Percentiles rank a stretch among this genome's conserved stretches.
Evolutionary conservation across 2,113 vertebrate species (phyloP).

Genomic region (Porphyrio hochstetteri): DNA sequence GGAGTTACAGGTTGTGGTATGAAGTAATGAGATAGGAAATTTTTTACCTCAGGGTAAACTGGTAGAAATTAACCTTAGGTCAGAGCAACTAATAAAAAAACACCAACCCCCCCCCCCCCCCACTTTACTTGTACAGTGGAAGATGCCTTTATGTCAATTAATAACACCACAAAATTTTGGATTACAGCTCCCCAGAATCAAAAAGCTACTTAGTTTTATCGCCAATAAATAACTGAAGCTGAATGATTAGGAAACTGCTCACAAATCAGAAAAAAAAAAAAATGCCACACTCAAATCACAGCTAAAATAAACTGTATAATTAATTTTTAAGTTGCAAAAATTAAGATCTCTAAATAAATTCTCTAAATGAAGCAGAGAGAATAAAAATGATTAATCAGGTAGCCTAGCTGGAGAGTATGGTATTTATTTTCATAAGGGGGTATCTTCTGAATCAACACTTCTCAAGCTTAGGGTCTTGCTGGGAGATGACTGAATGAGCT

Average conservation of each 20-base stretch:
- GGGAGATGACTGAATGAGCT: neutral
- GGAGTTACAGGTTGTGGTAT: neutral
- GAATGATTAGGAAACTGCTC: neutral
- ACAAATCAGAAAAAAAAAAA: neutral
- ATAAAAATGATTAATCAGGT: neutral
- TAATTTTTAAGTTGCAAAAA: neutral
- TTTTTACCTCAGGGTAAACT: neutral
- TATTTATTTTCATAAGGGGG: neutral
- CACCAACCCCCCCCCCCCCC: no score
- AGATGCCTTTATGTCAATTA: slow-evolving; percentile 26
- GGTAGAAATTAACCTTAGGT: neutral
- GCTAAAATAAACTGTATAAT: neutral
- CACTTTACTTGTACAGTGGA: neutral
- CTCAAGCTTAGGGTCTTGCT: neutral
- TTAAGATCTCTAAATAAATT: neutral
- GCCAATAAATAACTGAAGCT: neutral
- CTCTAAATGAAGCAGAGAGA: neutral
- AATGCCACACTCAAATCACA: neutral
- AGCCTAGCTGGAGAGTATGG: neutral
- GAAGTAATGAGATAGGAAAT: neutral
- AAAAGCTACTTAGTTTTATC: neutral
- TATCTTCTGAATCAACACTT: neutral
- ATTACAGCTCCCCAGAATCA: neutral
- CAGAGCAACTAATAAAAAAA: neutral
- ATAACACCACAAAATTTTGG: slow-evolving; percentile 3